These are phyloP conservation scores for Synaphobranchus kaupii DNA, from an alignment of 2,797 vertebrate genomes.

Conservation along the genomic window DNA sequence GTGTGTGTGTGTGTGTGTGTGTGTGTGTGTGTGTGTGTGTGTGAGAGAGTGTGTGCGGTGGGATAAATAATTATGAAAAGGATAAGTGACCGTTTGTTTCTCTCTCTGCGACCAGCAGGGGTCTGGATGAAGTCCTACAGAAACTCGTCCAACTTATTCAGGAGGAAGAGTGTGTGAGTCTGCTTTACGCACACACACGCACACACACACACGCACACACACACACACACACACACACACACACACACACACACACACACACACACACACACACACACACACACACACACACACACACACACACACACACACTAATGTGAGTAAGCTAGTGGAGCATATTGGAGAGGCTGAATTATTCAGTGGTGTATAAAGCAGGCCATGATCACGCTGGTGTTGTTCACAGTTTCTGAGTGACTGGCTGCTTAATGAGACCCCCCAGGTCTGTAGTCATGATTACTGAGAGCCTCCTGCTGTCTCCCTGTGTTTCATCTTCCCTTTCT, in stretches of 20 bases:
- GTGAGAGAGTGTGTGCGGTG: neutral
- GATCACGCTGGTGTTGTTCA: no score
- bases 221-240: neutral
- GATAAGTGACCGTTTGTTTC: neutral
- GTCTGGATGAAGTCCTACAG: slow-evolving; percentile 70
- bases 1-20: slow-evolving; percentile 22
- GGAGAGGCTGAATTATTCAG: neutral
- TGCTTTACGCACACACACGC: neutral
- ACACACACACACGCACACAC: neutral
- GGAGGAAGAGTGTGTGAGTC: slow-evolving; percentile 72
- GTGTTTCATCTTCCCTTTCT: neutral
- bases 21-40: slow-evolving; percentile 22
- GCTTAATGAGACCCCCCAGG: neutral
- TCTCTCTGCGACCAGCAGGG: slow-evolving; percentile 49
- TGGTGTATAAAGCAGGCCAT: no score
- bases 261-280: neutral
- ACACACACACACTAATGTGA: neutral
- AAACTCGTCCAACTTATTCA: slow-evolving; percentile 70
- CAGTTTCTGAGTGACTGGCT: neutral
- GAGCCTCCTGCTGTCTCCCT: slow-evolving; percentile 6
- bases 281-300: neutral
- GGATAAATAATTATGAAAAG: neutral
- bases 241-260: neutral
- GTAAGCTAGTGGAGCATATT: no score
- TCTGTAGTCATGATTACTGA: neutral